Percentiles rank a stretch among this genome's conserved stretches.
These are phyloP conservation scores for Irena cyanogastra DNA, from an alignment of 2,113 vertebrate species.

Conservation along the genomic window DNA sequence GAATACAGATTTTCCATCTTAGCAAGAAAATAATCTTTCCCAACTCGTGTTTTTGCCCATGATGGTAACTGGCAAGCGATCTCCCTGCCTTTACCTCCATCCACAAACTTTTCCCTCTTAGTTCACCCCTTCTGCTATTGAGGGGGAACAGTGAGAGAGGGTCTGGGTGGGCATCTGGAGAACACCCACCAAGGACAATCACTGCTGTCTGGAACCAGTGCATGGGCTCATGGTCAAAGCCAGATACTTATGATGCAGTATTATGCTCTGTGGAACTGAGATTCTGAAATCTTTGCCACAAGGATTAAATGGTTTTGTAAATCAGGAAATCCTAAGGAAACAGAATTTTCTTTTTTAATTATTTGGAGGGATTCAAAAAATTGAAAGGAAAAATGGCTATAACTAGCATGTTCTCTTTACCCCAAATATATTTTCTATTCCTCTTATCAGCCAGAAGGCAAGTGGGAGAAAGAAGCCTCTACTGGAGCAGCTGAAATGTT, in stretches of 20 bases:
- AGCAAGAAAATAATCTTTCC: neutral
- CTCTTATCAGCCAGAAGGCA: neutral
- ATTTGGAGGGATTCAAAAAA: neutral
- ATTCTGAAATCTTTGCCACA: neutral
- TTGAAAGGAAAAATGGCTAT: neutral
- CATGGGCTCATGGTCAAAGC: neutral
- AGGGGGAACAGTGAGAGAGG: neutral
- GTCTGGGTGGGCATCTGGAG: neutral
- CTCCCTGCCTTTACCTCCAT: neutral
- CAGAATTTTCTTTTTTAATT: no score
- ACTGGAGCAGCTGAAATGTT: neutral
- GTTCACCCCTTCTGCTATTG: rapidly evolving
- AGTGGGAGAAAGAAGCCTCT: neutral
- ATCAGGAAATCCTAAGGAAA: neutral
- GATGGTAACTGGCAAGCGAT: neutral
- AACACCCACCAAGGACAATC: neutral
- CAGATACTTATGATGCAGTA: neutral
- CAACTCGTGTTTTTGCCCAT: neutral
- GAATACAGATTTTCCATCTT: neutral
- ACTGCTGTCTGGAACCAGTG: neutral
- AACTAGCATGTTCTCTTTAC: neutral
- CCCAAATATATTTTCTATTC: neutral
- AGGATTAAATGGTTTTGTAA: neutral
- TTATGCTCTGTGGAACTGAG: neutral
- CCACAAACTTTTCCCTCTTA: neutral